Conservation (phyloP, 2,888 invertebrate genomes). For the Thymelicus lineola region DNA sequence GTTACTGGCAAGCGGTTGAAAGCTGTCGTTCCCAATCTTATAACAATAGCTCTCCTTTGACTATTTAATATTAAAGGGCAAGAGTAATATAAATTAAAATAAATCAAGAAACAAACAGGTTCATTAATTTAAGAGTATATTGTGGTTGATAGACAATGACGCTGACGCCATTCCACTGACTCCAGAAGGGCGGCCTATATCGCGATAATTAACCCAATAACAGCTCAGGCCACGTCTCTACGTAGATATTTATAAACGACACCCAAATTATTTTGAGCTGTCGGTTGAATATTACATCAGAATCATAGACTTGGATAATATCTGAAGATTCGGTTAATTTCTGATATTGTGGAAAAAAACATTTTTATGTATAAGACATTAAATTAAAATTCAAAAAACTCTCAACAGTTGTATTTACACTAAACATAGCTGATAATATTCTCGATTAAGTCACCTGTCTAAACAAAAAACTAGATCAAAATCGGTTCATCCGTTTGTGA, state of each 20-base stretch:
- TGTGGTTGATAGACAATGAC: conserved; percentile 14
- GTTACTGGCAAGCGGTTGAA: not conserved
- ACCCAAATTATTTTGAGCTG: conserved; percentile 5
- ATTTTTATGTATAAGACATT: no score
- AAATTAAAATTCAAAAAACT: no score
- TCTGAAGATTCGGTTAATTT: no score
- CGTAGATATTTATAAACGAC: conserved; percentile 20
- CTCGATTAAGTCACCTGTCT: no score
- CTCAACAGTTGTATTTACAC: no score
- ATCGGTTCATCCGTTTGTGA: no score
- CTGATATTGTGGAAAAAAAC: no score
- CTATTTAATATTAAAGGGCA: no score
- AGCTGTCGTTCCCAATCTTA: not conserved
- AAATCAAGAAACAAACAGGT: not conserved
- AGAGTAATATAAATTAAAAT: not conserved
- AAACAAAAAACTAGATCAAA: no score
- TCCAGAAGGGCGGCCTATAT: conserved; percentile 21
- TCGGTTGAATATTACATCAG: not conserved
- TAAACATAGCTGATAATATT: no score
- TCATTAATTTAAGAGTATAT: conserved; percentile 4
- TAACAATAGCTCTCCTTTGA: not conserved
- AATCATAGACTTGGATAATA: not conserved
- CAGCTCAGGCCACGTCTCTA: not conserved
- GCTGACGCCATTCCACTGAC: conserved; percentile 18
- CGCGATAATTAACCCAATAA: conserved; percentile 31